Evolutionary conservation across 1,140 invertebrate genomes (phyloP), one percentile per base, ranked within the genome.

Genomic region (Neuroterus valhalla): DNA sequence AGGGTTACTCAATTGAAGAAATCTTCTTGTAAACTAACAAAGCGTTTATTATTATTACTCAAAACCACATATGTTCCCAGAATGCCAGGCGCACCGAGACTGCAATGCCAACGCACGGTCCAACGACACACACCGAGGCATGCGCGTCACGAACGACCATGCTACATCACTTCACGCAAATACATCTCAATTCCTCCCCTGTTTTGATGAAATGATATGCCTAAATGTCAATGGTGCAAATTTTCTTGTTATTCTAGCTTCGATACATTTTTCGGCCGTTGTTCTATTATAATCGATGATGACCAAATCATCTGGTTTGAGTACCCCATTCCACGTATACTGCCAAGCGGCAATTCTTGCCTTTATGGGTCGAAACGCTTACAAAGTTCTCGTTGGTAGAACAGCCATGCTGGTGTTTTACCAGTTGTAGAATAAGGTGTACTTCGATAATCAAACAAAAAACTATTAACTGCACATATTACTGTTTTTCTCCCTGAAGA

Each of bases 361-460:
- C 55, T 70, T 14, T 70, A 70, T 14, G 44, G 42, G 44, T 66
- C 68, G 43, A 74, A 68, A 17, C 23, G 45, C 12, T 66, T 73
- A 23, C 71, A 3, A 14, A 73, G 10, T 11, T 70, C 68, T 17
- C 38, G 38, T 14, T 70, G 46, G 45, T 70, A 70, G 42, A 70
- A 23, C 23, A 42, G 23, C 19, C 26, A 71, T 15, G 50, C 50
- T 19, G 70, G 70, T n/a, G 42, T 21, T 4, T 21, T 70, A 15
- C 46, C 21, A 15, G 68, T 70, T 4, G 55, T 62, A 10, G 15
- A 62, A 6, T 26, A 17, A 8, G 3, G 31, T 6, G 31, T 38
- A n/a, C n/a, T 12, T 52, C 69, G 45, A 52, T 71, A 52, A 38
- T 71, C 46, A 52, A 71, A 71, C 21, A 71, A 52, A 17, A 73